Base-by-base conservation (phyloP, 2,113 vertebrate species). In the Hepsetus odoe region DNA sequence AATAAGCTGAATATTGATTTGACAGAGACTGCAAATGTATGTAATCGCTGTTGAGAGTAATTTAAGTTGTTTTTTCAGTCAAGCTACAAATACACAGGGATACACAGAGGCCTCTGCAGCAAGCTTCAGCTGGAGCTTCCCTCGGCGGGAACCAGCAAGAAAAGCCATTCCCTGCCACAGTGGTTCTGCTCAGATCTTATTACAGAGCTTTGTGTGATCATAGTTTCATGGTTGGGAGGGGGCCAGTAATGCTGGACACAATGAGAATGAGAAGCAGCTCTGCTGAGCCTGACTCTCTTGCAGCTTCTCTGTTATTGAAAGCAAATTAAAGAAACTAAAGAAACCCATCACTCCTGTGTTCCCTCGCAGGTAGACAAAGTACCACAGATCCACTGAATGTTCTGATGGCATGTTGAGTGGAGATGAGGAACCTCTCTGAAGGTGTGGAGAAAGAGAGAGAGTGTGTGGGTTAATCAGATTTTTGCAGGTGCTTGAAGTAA, bases 1-100 rank as follows among this genome's bases (percentile, higher is more conserved):
- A 87, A 91, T 91, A 91, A 91, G 91, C 91, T 91, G 91, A 81
- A 84, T 87, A 83, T 84, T 83, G 85, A 85, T 85, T 72, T 86
- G 74, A 72, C 74, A 82, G 81, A 83, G 82, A 90, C 89, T 90
- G 90, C 87, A 87, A 87, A 90, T 87, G 86, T 89, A 83, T 85
- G 85, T 81, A 84, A 86, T 82, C 83, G 87, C 83, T 83, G 67
- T 79, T 86, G 82, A 87, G 82, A 86, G 81, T 80, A 66, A 70
- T 79, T 85, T 80, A 84, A 85, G 73, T 82, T 61, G 82, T 80
- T 76, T 68, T 38, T 55, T 61, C 81, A 71, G 77, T 77, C 75
- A 76, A 80, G 76, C 79, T 72, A 75, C 62, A 78, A 40, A 59
- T 72, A 55, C 61, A 76, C 76, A 65, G 72, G 78, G 64, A 83